These are phyloP conservation scores for Epinephelus cyanopodus DNA, from an alignment of 2,113 vertebrate species.

Conservation along the genomic window DNA sequence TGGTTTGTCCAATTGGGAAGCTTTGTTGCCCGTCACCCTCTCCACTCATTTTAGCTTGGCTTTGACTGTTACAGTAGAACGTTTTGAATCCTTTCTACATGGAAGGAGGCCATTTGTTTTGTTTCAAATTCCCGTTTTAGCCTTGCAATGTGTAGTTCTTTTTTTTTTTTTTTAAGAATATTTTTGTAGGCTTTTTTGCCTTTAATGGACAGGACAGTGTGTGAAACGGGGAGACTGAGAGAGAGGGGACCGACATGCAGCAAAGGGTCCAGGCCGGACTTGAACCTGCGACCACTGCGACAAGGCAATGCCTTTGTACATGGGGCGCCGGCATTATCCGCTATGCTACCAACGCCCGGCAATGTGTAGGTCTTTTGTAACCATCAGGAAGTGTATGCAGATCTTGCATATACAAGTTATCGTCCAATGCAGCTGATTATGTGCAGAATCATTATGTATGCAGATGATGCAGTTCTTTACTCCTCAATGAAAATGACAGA, in stretches of 20 bases:
- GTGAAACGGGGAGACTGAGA: too few relatives aligned
- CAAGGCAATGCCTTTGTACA: too few relatives aligned
- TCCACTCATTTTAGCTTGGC: not conserved
- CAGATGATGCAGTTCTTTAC: not conserved
- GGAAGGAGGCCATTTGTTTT: not conserved
- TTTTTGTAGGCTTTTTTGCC: too few relatives aligned
- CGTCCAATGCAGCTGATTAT: not conserved
- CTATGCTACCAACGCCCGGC: too few relatives aligned
- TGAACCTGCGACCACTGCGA: too few relatives aligned
- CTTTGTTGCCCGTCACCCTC: not conserved
- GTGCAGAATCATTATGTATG: not conserved
- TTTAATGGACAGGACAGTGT: too few relatives aligned
- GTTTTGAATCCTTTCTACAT: not conserved
- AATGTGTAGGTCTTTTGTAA: not conserved
- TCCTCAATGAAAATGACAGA: not conserved
- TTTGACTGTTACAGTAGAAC: not conserved
- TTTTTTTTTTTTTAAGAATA: not conserved
- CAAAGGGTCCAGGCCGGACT: too few relatives aligned
- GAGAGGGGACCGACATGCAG: too few relatives aligned
- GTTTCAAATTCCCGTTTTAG: not conserved
- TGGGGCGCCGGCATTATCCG: too few relatives aligned
- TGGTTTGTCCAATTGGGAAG: not conserved
- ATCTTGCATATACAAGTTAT: not conserved
- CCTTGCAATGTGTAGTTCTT: not conserved
- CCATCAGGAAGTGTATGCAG: not conserved